Evolutionary conservation across 2,888 invertebrate species (phyloP).

Genomic region (Aplocera efformata): DNA sequence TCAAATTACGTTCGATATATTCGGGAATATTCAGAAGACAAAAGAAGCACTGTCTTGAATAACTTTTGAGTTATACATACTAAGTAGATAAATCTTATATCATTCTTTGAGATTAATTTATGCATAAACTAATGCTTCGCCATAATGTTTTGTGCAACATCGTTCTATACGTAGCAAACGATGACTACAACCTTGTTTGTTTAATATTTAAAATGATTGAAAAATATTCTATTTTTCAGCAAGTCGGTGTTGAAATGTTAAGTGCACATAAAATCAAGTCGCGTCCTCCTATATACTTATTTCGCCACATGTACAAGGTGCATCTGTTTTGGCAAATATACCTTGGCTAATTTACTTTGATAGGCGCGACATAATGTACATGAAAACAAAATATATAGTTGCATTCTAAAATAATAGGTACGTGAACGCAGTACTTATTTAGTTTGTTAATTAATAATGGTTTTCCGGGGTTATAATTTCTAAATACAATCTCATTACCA

Average conservation of each 20-base stretch:
- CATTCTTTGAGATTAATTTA: too few relatives aligned
- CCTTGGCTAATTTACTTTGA: conserved; percentile 53
- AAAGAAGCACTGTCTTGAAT: neutral
- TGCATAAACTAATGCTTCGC: too few relatives aligned
- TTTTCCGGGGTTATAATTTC: conserved; percentile 26
- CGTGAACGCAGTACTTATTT: too few relatives aligned
- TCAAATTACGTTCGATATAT: conserved; percentile 1
- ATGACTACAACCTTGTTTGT: too few relatives aligned
- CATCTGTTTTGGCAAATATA: conserved; percentile 69
- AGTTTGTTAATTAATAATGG: conserved; percentile 6
- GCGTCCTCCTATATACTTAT: conserved; percentile 14
- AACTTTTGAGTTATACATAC: too few relatives aligned
- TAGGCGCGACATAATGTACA: conserved; percentile 26
- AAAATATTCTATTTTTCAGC: too few relatives aligned
- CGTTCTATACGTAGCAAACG: too few relatives aligned
- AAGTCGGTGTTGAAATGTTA: too few relatives aligned
- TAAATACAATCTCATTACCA: conserved; percentile 23
- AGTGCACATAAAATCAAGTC: too few relatives aligned
- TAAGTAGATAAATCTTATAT: too few relatives aligned
- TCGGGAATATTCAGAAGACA: conserved; percentile 18
- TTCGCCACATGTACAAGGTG: conserved; percentile 26
- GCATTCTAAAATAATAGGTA: conserved; percentile 6
- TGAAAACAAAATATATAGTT: conserved; percentile 15
- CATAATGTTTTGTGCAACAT: too few relatives aligned
- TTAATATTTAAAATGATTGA: too few relatives aligned